Conservation (phyloP, 2,888 invertebrate species). For the Gortyna flavago region DNA sequence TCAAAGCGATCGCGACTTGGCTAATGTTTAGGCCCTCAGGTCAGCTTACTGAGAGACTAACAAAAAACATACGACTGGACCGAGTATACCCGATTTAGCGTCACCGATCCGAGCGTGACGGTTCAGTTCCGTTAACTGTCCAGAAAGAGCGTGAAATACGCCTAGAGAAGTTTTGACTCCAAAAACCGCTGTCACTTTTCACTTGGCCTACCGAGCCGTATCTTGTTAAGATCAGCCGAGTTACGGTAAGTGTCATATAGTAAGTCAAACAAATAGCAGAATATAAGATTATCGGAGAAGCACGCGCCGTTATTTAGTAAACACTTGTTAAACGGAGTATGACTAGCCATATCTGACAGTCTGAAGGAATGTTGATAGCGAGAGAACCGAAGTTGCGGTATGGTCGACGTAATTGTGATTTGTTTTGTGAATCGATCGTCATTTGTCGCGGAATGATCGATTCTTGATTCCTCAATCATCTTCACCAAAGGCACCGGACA, state of each 20-base stretch:
- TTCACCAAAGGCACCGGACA: not conserved
- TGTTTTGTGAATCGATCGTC: constrained; percentile 13
- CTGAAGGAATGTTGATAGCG: constrained; percentile 6
- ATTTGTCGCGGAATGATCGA: constrained; percentile 29
- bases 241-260: constrained; percentile 77
- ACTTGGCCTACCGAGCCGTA: constrained; percentile 48
- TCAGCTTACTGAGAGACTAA: not conserved
- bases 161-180: not conserved
- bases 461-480: constrained; percentile 5
- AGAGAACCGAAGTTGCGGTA: constrained; percentile 20
- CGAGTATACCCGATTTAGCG: too few relatives aligned
- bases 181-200: constrained; percentile 43
- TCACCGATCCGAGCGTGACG: too few relatives aligned
- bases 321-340: constrained; percentile 41
- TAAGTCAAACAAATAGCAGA: constrained; percentile 73
- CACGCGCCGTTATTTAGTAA: constrained; percentile 65
- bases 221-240: constrained; percentile 73
- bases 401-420: constrained; percentile 27
- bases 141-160: too few relatives aligned
- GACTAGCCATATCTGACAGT: constrained; percentile 7
- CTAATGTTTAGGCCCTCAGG: not conserved
- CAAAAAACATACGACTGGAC: not conserved
- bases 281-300: constrained; percentile 57
- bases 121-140: not conserved
- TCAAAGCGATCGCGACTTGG: not conserved